phyloP scores from a whole-genome alignment of 2,113 vertebrate genomes.

The Nibea albiflora region DNA sequence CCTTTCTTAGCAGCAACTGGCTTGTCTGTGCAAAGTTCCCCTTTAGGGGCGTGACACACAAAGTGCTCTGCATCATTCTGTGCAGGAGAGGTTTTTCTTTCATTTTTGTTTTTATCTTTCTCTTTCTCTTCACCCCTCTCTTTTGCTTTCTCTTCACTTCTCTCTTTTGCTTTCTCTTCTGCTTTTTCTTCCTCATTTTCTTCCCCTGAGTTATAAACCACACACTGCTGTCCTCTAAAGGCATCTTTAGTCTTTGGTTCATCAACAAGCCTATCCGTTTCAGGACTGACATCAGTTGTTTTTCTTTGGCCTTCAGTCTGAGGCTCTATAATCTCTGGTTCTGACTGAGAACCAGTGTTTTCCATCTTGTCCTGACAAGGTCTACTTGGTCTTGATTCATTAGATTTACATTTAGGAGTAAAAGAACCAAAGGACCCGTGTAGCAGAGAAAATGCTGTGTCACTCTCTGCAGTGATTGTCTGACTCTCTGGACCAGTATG shows the following conservation, averaged over 20 bases:
- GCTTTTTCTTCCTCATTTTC: slow-evolving; percentile 39
- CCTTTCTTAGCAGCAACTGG: slow-evolving; percentile 65
- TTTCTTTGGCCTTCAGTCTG: slow-evolving; percentile 54
- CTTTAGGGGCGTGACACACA: slow-evolving; percentile 33
- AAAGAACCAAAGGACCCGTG: slow-evolving; percentile 84
- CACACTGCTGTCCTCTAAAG: slow-evolving; percentile 57
- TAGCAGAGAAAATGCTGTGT: slow-evolving; percentile 71
- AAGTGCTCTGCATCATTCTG: slow-evolving; percentile 44
- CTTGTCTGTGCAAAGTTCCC: slow-evolving; percentile 66
- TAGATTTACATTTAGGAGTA: slow-evolving; percentile 74
- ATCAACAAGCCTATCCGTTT: slow-evolving; percentile 44
- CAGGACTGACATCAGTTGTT: slow-evolving; percentile 3
- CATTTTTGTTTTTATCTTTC: slow-evolving; percentile 19
- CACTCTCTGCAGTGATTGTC: slow-evolving; percentile 47
- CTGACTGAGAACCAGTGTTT: slow-evolving; percentile 45
- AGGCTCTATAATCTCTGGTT: slow-evolving; percentile 38
- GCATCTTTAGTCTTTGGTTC: slow-evolving; percentile 76
- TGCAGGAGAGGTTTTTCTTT: slow-evolving; percentile 48
- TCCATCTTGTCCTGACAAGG: slow-evolving; percentile 45
- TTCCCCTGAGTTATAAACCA: slow-evolving; percentile 64
- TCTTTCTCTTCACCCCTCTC: slow-evolving; percentile 20
- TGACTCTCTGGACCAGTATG: slow-evolving; percentile 45
- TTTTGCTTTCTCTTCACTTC: slow-evolving; percentile 24
- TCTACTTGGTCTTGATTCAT: slow-evolving; percentile 43
- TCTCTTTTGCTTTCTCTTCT: slow-evolving; percentile 27